These are phyloP conservation scores for Notodonta ziczac DNA, from an alignment of 2,888 invertebrate genomes.

Conservation along the genomic window DNA sequence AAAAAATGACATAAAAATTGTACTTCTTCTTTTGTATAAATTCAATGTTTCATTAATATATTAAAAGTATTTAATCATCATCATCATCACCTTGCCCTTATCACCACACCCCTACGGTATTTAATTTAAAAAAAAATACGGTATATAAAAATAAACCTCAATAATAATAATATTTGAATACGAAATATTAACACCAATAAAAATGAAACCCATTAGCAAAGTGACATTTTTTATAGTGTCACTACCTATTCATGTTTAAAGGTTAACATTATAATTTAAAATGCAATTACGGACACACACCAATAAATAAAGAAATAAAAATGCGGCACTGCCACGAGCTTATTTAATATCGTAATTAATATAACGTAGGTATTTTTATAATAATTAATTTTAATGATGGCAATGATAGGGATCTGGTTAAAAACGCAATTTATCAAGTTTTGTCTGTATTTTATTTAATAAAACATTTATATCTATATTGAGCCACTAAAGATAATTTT, in stretches of 20 bases:
- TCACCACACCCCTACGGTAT: too few relatives aligned
- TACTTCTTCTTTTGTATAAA: too few relatives aligned
- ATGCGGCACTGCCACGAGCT: constrained; percentile 22
- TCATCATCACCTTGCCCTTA: too few relatives aligned
- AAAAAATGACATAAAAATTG: too few relatives aligned
- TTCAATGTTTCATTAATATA: too few relatives aligned
- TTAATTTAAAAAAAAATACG: too few relatives aligned
- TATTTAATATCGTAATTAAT: constrained; percentile 38
- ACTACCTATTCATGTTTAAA: constrained; percentile 32
- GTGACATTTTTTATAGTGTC: constrained; percentile 24
- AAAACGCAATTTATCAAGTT: neutral
- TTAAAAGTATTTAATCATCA: too few relatives aligned
- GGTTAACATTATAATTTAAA: constrained; percentile 48
- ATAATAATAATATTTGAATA: neutral
- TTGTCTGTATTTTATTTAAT: too few relatives aligned
- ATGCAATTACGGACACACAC: constrained; percentile 32
- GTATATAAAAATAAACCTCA: too few relatives aligned
- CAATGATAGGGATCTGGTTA: neutral
- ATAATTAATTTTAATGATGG: neutral
- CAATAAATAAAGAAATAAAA: constrained; percentile 21
- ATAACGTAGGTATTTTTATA: constrained; percentile 5
- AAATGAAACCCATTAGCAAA: constrained; percentile 21
- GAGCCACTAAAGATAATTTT: too few relatives aligned
- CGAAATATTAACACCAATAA: constrained; percentile 14
- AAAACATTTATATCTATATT: too few relatives aligned